Conservation (phyloP, 2,113 vertebrate species). For the Labeo rohita region DNA sequence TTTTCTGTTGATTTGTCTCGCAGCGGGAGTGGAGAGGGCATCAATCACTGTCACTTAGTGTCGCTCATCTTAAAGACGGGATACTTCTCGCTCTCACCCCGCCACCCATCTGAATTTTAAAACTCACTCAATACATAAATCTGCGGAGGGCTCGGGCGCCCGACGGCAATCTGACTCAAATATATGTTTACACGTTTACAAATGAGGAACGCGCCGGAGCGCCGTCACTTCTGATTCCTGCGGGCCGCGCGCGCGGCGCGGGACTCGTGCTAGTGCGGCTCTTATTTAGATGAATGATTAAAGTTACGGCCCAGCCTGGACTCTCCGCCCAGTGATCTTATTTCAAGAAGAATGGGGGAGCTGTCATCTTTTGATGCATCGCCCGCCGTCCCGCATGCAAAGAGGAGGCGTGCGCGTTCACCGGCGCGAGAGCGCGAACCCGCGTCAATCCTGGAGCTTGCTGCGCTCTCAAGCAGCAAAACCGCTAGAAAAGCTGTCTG, state of each 20-base stretch:
- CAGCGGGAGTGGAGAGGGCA: constrained; percentile 66
- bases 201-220: constrained; percentile 71
- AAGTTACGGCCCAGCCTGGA: constrained; percentile 76
- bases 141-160: constrained; percentile 50
- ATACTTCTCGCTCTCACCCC: constrained; percentile 37
- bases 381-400: constrained; percentile 75
- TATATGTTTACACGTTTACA: constrained; percentile 69
- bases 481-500: not conserved
- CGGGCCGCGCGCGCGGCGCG: constrained; percentile 53
- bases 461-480: not conserved
- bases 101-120: constrained; percentile 63
- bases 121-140: constrained; percentile 73
- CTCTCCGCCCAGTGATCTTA: constrained; percentile 73
- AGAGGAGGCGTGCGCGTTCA: constrained; percentile 55
- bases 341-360: constrained; percentile 76
- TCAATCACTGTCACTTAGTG: constrained; percentile 85
- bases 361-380: constrained; percentile 84
- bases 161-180: constrained; percentile 65
- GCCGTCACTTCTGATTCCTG: constrained; percentile 71
- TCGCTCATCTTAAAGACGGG: constrained; percentile 63
- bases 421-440: too few species aligned
- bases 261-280: constrained; percentile 66
- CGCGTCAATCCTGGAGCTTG: not conserved
- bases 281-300: constrained; percentile 85
- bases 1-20: constrained; percentile 68